phyloP scores from a whole-genome alignment of 2,797 vertebrate species.

The Prunella strophiata region DNA sequence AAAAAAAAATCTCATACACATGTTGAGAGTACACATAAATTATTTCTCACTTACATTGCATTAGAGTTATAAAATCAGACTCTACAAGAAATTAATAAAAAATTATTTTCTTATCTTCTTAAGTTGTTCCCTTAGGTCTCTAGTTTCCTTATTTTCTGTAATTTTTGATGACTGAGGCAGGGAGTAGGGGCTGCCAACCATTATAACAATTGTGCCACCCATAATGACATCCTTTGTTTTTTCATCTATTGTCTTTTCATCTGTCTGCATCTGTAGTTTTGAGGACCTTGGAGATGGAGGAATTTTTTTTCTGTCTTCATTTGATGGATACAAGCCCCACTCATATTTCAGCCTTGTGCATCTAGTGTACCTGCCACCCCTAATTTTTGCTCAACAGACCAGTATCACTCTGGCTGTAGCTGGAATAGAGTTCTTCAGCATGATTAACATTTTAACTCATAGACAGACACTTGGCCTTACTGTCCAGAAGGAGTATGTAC shows the following conservation, averaged over 20 bases:
- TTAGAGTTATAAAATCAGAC: background rate
- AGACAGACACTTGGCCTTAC: background rate
- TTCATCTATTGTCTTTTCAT: background rate
- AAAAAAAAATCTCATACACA: background rate
- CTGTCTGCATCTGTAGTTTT: background rate
- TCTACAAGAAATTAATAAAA: background rate
- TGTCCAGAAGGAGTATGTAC: background rate
- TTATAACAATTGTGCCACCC: background rate
- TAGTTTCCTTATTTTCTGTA: background rate
- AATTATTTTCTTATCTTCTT: background rate
- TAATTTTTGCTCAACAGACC: background rate
- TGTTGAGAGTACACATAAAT: background rate
- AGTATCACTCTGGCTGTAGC: background rate
- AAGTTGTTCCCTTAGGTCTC: background rate
- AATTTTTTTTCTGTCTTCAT: background rate
- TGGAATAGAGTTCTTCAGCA: background rate
- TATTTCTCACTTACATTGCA: background rate
- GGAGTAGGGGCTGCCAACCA: rapidly evolving
- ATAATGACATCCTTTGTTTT: background rate
- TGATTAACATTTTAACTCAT: background rate
- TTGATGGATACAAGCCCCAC: background rate
- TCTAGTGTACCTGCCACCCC: background rate
- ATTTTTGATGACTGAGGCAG: background rate
- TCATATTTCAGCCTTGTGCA: background rate
- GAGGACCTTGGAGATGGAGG: background rate